Evolutionary conservation across 2,888 invertebrate species (phyloP).

Genomic region (Geotrupes spiniger): DNA sequence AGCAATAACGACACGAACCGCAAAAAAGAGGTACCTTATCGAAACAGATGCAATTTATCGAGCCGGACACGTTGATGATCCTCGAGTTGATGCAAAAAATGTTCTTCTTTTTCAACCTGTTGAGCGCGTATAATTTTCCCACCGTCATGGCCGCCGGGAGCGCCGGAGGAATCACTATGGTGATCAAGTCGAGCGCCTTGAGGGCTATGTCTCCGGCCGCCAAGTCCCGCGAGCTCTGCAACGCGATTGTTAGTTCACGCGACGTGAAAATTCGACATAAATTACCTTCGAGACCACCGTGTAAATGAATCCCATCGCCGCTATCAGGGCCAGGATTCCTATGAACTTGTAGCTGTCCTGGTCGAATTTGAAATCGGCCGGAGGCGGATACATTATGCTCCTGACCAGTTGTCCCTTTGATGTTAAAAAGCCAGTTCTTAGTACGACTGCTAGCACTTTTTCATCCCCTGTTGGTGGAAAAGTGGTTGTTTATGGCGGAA

Average conservation of each 20-base stretch:
- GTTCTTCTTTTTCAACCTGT: constrained; percentile 69
- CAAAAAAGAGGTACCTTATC: constrained; percentile 65
- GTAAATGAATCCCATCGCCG: constrained; percentile 79
- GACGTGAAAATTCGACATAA: no score
- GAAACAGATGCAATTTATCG: constrained; percentile 84
- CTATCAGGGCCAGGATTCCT: constrained; percentile 73
- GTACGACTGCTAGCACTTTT: constrained; percentile 62
- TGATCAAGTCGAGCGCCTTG: constrained; percentile 89
- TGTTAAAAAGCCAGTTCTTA: constrained; percentile 86
- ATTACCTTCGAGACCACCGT: constrained; percentile 82
- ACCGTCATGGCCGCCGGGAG: constrained; percentile 96
- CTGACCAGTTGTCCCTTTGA: constrained; percentile 84
- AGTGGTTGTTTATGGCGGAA: no score
- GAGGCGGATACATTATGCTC: constrained; percentile 92
- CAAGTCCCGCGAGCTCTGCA: constrained; percentile 60
- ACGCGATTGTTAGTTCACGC: constrained; percentile 4
- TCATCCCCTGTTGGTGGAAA: constrained; percentile 26
- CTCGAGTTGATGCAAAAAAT: constrained; percentile 92
- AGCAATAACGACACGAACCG: neutral
- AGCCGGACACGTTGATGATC: constrained; percentile 90
- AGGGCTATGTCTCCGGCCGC: constrained; percentile 63
- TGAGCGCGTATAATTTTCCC: constrained; percentile 88
- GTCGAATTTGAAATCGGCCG: constrained; percentile 95
- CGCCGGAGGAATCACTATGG: constrained; percentile 93
- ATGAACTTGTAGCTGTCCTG: constrained; percentile 91